phyloP scores from a whole-genome alignment of 2,797 vertebrate genomes.

The Danio jaintianensis region DNA sequence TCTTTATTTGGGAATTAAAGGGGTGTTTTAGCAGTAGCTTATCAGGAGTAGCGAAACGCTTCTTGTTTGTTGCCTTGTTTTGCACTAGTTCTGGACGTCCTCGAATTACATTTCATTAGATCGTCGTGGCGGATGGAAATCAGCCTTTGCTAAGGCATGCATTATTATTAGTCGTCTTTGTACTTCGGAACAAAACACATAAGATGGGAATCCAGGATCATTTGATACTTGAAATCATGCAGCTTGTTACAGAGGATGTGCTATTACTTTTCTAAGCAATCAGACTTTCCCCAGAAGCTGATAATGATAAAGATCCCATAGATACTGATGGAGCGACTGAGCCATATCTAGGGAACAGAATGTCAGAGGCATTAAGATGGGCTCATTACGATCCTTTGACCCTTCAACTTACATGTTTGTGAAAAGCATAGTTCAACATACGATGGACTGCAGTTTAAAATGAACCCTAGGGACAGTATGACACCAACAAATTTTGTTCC shows the following conservation, averaged over 20 bases:
- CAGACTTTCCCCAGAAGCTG: background rate
- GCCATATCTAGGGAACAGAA: background rate
- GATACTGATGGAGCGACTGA: background rate
- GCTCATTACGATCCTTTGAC: background rate
- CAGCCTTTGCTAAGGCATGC: background rate
- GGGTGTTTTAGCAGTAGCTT: constrained; percentile 42
- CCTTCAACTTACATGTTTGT: too few relatives aligned
- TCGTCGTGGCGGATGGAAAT: background rate
- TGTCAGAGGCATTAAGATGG: background rate
- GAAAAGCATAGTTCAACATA: too few relatives aligned
- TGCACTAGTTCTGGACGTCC: constrained; percentile 22
- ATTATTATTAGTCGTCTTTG: background rate
- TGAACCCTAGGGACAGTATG: too few relatives aligned
- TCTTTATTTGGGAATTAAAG: constrained; percentile 54
- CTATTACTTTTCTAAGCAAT: background rate
- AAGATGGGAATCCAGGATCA: background rate
- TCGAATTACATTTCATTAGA: constrained; percentile 4
- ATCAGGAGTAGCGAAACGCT: constrained; percentile 32
- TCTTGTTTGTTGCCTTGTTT: constrained; percentile 3
- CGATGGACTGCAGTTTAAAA: too few relatives aligned
- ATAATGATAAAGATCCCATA: background rate
- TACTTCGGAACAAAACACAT: background rate
- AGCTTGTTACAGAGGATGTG: background rate
- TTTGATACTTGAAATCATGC: background rate
- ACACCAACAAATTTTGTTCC: too few relatives aligned